Evolutionary conservation across 2,797 vertebrate genomes (phyloP).

Genomic region (Sebastes oblongus): DNA sequence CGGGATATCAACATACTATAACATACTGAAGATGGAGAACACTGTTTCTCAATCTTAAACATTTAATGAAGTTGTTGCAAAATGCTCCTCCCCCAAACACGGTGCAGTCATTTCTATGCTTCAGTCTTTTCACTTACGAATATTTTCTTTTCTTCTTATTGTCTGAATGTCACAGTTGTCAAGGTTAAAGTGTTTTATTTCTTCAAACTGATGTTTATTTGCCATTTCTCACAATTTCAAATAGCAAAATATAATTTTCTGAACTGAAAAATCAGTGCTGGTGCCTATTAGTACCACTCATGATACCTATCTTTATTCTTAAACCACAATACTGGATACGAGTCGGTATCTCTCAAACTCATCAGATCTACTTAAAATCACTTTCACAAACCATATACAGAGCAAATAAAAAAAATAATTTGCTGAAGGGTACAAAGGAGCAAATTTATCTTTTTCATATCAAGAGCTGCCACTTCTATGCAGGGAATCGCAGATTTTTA

Average conservation of each 20-base stretch:
- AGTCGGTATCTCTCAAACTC: neutral
- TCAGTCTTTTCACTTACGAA: neutral
- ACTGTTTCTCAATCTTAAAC: neutral
- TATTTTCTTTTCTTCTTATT: neutral
- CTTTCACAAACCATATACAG: rapidly evolving
- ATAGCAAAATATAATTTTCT: neutral
- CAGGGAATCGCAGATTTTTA: too few relatives aligned
- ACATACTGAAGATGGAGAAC: neutral
- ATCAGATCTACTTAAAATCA: too few relatives aligned
- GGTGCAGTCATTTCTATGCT: neutral
- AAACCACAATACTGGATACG: neutral
- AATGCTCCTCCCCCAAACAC: neutral
- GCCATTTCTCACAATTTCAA: neutral
- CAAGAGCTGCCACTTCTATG: too few relatives aligned
- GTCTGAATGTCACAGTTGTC: neutral
- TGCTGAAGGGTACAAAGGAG: too few relatives aligned
- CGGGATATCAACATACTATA: neutral
- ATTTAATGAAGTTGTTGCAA: neutral
- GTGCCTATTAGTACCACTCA: neutral
- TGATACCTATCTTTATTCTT: neutral
- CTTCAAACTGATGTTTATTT: neutral
- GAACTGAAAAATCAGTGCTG: neutral
- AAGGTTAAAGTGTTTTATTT: neutral
- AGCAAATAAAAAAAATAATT: too few relatives aligned
- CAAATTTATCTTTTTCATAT: too few relatives aligned